phyloP scores from a whole-genome alignment of 1,140 invertebrate species.

The Caenorhabditis inopinata region DNA sequence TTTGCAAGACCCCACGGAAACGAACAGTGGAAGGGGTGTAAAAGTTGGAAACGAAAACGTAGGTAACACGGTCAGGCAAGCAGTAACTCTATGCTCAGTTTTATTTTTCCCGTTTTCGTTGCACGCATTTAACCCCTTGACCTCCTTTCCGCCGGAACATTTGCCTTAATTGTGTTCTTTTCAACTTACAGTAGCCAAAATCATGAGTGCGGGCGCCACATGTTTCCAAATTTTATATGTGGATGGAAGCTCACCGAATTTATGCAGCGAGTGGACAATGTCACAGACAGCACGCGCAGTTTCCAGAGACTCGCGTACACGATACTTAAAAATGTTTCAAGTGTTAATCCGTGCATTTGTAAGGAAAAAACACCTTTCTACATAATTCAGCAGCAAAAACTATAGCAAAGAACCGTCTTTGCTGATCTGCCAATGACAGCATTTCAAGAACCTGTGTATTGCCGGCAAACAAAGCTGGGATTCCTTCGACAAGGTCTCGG shows the following conservation, averaged over 20 bases:
- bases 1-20: too few relatives aligned
- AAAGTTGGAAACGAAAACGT: too few relatives aligned
- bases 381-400: not conserved
- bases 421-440: not conserved
- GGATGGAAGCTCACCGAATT: not conserved
- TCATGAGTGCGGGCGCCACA: not conserved
- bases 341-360: too few relatives aligned
- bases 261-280: not conserved
- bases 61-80: too few relatives aligned
- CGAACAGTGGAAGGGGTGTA: too few relatives aligned
- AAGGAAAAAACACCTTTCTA: constrained; percentile 9
- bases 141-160: too few relatives aligned
- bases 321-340: not conserved
- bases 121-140: too few relatives aligned
- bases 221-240: constrained; percentile 6
- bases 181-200: not conserved
- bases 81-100: too few relatives aligned
- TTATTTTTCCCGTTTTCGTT: too few relatives aligned
- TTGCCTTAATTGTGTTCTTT: not conserved
- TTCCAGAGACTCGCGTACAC: not conserved
- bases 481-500: not conserved
- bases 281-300: not conserved
- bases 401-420: not conserved
- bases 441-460: not conserved
- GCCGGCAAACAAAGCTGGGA: not conserved